phyloP scores from a whole-genome alignment of 2,113 vertebrate species.

The Ciconia boyciana region DNA sequence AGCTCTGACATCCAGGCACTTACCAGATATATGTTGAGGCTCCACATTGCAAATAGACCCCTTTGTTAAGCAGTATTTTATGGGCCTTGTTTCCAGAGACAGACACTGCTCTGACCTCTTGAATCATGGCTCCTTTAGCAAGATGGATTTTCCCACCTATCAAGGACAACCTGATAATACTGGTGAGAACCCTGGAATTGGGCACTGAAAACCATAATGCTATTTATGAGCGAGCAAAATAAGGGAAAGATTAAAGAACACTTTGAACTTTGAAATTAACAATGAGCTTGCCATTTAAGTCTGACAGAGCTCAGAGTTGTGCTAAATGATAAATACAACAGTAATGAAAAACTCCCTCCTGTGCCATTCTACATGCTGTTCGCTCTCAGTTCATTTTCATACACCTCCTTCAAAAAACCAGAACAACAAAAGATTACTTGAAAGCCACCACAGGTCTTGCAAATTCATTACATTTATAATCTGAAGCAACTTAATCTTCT shows the following conservation, averaged over 20 bases:
- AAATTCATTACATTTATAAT: background rate
- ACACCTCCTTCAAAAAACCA: background rate
- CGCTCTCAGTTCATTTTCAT: conserved; percentile 13
- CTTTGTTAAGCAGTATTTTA: background rate
- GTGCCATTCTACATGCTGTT: conserved; percentile 2
- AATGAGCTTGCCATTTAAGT: conserved; percentile 39
- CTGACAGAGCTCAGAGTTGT: background rate
- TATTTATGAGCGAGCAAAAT: background rate
- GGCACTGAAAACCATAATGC: background rate
- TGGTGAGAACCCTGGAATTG: background rate
- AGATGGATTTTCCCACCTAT: background rate
- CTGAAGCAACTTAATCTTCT: conserved; percentile 18
- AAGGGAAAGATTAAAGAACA: conserved; percentile 16
- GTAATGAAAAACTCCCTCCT: conserved; percentile 13
- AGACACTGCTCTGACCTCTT: conserved; percentile 22
- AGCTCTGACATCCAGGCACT: background rate
- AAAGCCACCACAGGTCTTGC: background rate
- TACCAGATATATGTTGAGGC: background rate
- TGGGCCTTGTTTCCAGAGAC: background rate
- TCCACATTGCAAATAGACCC: background rate
- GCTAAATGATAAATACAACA: conserved; percentile 5
- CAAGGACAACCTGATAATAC: conserved; percentile 7
- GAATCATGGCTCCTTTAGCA: background rate
- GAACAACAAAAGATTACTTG: conserved; percentile 7
- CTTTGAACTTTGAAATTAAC: conserved; percentile 48